Base-by-base conservation (phyloP, 2,113 vertebrate species). In the Penelope pileata region DNA sequence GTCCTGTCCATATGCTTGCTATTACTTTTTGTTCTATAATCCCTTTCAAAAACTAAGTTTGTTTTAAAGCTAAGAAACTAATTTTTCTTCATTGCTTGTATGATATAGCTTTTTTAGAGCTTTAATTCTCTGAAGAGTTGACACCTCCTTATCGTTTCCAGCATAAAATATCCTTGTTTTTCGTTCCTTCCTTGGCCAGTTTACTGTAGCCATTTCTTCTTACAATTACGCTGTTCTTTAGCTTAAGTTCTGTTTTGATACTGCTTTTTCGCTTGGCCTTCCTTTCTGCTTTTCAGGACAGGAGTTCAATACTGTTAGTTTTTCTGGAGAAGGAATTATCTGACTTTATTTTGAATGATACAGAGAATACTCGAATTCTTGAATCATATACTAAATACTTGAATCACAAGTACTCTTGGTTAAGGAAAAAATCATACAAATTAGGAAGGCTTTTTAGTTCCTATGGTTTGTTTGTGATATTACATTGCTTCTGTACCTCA, bases 1-100 rank as follows among this genome's bases (percentile, higher is more conserved):
- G 14, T 51, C 93, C 72, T 92, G 59, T 92, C 64, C 51, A 38
- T 69, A 67, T 92, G 86, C 86, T 92, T 96, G 59, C 72, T 96
- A 19, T 80, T 93, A 67, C 91, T 96, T 95, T 96, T 77, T 56
- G 73, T 56, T 53, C 6, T 40, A 21, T 62, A n/a, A 62, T 59
- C 38, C 30, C 24, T 26, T 92, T 80, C 64, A 67, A 60, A 91
- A 91, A 66, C 10, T 16, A 54, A 64, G 26, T 48, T 88, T 0
- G 74, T 73, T 89, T 74, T 54, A 58, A 69, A 81, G 51, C 29
- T 30, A 77, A 6, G 6, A 62, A 73, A 38, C 66, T 85, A 1
- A 18, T 54, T 86, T 73, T 64, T 60, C 17, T 89, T 81, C 24
- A 5, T 81, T 74, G 32, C 3, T 72, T 83, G 16, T 75, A 0